These are phyloP conservation scores for Latrodectus hesperus DNA, from an alignment of 2,888 invertebrate genomes.

Conservation along the genomic window DNA sequence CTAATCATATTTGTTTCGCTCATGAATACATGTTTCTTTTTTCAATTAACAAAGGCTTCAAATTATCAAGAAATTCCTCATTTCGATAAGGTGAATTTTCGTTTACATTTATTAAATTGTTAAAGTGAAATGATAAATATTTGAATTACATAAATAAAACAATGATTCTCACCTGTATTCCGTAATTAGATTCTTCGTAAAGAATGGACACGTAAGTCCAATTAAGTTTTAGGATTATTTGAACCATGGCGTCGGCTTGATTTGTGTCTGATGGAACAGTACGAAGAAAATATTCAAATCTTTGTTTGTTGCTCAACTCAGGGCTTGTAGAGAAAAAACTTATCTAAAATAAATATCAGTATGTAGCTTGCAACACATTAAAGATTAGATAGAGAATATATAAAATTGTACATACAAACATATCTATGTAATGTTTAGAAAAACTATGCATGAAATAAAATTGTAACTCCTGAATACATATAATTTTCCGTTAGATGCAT, in stretches of 20 bases:
- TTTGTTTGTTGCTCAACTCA: slow-evolving; percentile 92
- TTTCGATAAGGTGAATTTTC: too few species aligned
- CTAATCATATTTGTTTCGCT: too few species aligned
- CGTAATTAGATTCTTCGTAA: slow-evolving; percentile 96
- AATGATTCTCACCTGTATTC: slow-evolving; percentile 82
- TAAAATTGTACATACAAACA: too few species aligned
- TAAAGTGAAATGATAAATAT: background rate
- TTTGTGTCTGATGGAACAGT: slow-evolving; percentile 96
- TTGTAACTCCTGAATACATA: too few species aligned
- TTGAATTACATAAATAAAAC: background rate
- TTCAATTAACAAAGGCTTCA: too few species aligned
- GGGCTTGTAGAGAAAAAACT: slow-evolving; percentile 97
- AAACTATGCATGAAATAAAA: too few species aligned
- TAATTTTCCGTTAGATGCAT: too few species aligned
- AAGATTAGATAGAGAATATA: too few species aligned
- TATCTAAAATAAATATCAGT: slow-evolving; percentile 80
- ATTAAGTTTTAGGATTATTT: slow-evolving; percentile 87
- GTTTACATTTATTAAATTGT: too few species aligned
- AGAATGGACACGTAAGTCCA: slow-evolving; percentile 98
- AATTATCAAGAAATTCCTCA: too few species aligned
- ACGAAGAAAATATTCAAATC: slow-evolving; percentile 94
- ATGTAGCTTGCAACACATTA: background rate
- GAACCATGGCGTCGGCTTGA: slow-evolving; percentile 93
- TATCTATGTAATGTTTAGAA: too few species aligned
- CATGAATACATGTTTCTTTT: too few species aligned